Evolutionary conservation across 2,797 vertebrate species (phyloP), one percentile per base, ranked within the genome.

Genomic region (Xiphorhynchus erythropygius): DNA sequence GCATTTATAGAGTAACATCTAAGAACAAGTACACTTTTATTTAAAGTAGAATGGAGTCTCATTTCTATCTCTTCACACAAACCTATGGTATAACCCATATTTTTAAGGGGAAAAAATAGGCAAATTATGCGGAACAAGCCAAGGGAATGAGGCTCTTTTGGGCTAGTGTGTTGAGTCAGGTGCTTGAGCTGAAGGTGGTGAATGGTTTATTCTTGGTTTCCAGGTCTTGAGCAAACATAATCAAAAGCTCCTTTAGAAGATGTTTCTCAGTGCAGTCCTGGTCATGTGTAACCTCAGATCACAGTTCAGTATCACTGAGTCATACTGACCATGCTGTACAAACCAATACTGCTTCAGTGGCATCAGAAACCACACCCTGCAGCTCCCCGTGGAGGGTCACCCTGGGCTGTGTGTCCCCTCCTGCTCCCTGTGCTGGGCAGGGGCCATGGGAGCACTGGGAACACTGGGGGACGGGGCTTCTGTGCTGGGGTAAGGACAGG

Each of bases 231-330:
- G 70, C 28, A 39, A 42, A 12, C 8, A 9, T 42, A 47, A 49
- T 17, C 1, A 7, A 44, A 78, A 19, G 9, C 7, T 65, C 7
- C 19, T 79, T 83, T n/a, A 44, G 24, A 63, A 62, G 32, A 2
- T 79, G 28, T 49, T 84, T 67, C 30, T 78, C 63, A 35, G 39
- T 60, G 42, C 47, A 39, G 4, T 14, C 1, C 0, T 35, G 18
- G 56, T 49, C 56, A 69, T 23, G 14, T 39, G 28, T 47, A 56
- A 18, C 37, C 24, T 75, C 5, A 62, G 62, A 22, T 22, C 13
- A 14, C 0, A 0, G 42, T 62, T 83, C 53, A 19, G 0, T 52
- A 14, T 47, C 74, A 7, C 11, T 42, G 33, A 52, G 18, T 62
- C 33, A 16, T 7, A 21, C 30, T 69, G 52, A 60, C 6, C 0